Percentiles rank a stretch among this genome's conserved stretches.
These are phyloP conservation scores for Agonopterix arenella DNA, from an alignment of 2,888 invertebrate species.

Conservation along the genomic window DNA sequence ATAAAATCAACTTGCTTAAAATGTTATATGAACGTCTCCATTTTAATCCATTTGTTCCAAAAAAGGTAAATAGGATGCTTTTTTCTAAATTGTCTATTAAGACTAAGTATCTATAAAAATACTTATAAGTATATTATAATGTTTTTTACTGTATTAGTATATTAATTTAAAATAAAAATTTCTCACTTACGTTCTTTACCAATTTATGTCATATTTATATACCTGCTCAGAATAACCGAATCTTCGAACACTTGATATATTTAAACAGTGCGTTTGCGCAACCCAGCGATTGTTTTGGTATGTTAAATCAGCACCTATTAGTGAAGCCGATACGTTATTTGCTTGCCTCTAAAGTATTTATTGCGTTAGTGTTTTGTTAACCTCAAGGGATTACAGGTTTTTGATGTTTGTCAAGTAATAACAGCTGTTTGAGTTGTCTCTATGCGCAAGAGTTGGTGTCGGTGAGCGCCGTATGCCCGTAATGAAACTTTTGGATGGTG, in stretches of 20 bases:
- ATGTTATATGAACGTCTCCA: too few species aligned
- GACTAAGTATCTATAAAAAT: too few species aligned
- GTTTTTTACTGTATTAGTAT: too few species aligned
- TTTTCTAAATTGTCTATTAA: too few species aligned
- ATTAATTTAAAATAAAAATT: too few species aligned
- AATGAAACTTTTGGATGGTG: neutral
- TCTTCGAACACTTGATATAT: slow-evolving; percentile 39
- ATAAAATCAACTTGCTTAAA: too few species aligned
- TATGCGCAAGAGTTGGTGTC: slow-evolving; percentile 24
- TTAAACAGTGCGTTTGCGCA: slow-evolving; percentile 45
- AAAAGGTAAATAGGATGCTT: too few species aligned
- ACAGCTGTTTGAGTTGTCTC: slow-evolving; percentile 51
- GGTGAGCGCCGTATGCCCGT: slow-evolving; percentile 1
- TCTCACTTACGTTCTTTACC: too few species aligned
- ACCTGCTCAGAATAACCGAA: slow-evolving; percentile 14
- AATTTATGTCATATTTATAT: neutral
- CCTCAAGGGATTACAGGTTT: slow-evolving; percentile 71
- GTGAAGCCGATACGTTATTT: slow-evolving; percentile 49
- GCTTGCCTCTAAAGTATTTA: slow-evolving; percentile 56
- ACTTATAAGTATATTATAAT: too few species aligned
- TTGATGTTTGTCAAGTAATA: slow-evolving; percentile 63
- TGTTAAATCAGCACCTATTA: slow-evolving; percentile 63
- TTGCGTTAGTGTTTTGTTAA: slow-evolving; percentile 69
- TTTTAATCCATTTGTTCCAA: too few species aligned
- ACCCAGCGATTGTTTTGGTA: slow-evolving; percentile 46